Percentiles rank a stretch among this genome's conserved stretches.
Evolutionary conservation across 2,888 invertebrate species (phyloP).

Genomic region (Tenthredo mesomela): DNA sequence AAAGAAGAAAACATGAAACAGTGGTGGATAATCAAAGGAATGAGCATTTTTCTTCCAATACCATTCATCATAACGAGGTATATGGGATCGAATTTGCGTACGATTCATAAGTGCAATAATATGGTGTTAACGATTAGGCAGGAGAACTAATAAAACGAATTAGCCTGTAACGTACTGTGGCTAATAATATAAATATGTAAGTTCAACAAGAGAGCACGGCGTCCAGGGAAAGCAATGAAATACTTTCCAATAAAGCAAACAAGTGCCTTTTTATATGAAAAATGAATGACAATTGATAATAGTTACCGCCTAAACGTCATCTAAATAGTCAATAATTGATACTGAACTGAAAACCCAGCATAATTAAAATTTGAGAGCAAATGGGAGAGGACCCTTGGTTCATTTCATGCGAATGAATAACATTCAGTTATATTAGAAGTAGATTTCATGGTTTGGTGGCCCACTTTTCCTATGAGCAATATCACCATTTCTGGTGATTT

Average conservation of each 20-base stretch:
- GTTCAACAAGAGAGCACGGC: background rate
- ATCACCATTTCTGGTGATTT: background rate
- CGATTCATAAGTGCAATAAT: background rate
- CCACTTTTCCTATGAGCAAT: slow-evolving; percentile 3
- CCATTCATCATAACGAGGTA: background rate
- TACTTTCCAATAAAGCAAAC: slow-evolving; percentile 17
- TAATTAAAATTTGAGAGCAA: background rate
- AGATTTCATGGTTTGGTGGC: background rate
- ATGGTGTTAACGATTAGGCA: background rate
- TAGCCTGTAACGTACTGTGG: background rate
- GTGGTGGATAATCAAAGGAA: background rate
- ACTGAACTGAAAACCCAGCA: slow-evolving; percentile 27
- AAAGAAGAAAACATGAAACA: background rate
- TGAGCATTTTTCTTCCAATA: background rate
- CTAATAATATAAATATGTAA: background rate
- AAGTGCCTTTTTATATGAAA: slow-evolving; percentile 49
- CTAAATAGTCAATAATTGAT: background rate
- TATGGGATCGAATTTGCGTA: background rate
- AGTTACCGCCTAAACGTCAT: slow-evolving; percentile 32
- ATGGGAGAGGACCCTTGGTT: background rate
- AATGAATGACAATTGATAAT: slow-evolving; percentile 29
- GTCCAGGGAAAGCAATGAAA: slow-evolving; percentile 4
- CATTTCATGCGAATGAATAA: background rate
- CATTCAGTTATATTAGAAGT: background rate
- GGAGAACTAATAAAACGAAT: background rate